A percentile compares a stretch with the other conserved stretches of the same genome.
Evolutionary conservation across 2,888 invertebrate genomes (phyloP).

Genomic region (Eupsilia transversa): DNA sequence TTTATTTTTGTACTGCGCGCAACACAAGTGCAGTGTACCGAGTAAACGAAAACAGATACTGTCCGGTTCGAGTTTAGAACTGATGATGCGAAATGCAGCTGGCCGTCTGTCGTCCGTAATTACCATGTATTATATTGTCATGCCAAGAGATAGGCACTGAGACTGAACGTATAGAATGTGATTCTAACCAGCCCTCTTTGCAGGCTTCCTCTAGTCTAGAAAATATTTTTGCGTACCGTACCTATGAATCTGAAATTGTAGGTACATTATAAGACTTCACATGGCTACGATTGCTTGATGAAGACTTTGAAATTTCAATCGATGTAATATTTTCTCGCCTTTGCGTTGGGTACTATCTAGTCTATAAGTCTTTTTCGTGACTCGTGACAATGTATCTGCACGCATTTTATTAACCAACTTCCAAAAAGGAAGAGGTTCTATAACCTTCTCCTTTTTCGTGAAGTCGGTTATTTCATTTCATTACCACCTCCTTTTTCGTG

Average conservation of each 20-base stretch:
- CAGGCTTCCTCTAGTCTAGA: slow-evolving; percentile 24
- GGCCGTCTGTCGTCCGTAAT: slow-evolving; percentile 57
- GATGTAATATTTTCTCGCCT: slow-evolving; percentile 12
- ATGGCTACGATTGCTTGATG: neutral
- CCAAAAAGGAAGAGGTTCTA: too few relatives aligned
- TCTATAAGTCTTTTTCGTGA: slow-evolving; percentile 22
- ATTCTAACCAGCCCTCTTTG: slow-evolving; percentile 28
- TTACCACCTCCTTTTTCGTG: too few relatives aligned
- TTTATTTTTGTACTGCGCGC: slow-evolving; percentile 83
- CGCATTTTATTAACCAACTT: slow-evolving; percentile 12
- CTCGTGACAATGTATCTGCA: slow-evolving; percentile 27
- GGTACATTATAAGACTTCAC: slow-evolving; percentile 10
- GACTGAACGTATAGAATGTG: slow-evolving; percentile 25
- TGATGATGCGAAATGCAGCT: slow-evolving; percentile 77
- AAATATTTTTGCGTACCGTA: slow-evolving; percentile 4
- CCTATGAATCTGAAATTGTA: neutral
- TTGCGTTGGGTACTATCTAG: slow-evolving; percentile 16
- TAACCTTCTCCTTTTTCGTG: too few relatives aligned
- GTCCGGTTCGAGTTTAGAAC: slow-evolving; percentile 64
- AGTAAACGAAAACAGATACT: slow-evolving; percentile 82
- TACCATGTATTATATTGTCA: slow-evolving; percentile 52
- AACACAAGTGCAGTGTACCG: slow-evolving; percentile 85
- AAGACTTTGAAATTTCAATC: slow-evolving; percentile 25
- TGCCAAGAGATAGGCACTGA: slow-evolving; percentile 22
- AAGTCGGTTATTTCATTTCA: too few relatives aligned